Evolutionary conservation across 2,888 invertebrate genomes (phyloP), one percentile per base, ranked within the genome.

Genomic region (Julus scanicus): DNA sequence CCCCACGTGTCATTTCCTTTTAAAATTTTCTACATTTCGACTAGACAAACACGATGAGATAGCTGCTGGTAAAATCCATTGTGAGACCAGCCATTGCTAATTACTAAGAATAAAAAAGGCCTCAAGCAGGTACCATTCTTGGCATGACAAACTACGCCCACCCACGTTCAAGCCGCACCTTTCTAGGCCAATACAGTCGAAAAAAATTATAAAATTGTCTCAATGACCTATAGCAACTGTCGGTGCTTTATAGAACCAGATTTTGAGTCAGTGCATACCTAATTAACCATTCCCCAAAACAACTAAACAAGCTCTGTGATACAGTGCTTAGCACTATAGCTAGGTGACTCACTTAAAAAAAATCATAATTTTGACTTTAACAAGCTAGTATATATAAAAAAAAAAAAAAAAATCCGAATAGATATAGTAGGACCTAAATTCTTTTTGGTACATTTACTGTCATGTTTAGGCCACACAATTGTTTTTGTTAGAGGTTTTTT

Each of bases 181-280:
- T 63, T 63, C 63, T 63, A 63, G 63, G 63, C 63, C 63, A 63
- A 8, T 63, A 9, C 63, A 63, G 63, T 63, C 63, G 63, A 63
- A 20, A 63, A 63, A 63, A 63, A 2, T n/a, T n/a, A 20, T 6
- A 20, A 63, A 20, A 63, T 63, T 20, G 63, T 63, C 63, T 20
- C 9, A 63, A 20, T 63, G 63, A 63, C 63, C 63, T 29, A 29
- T 63, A 63, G 20, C 63, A 63, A 63, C 13, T 20, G 9, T 29
- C 29, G 71, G 71, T 71, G 71, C 71, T 71, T 71, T 71, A 71
- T 71, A 71, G 71, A 71, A n/a, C 71, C 71, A 71, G 71, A 71
- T 71, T 71, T 71, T 6, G 9, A 29, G 29, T 29, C 71, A 29
- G 71, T 71, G 71, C 11, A 9, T 71, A 29, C 9, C 17, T 57